These are phyloP conservation scores for Gymnothorax reevesii DNA, from an alignment of 2,797 vertebrate species.

Conservation along the genomic window DNA sequence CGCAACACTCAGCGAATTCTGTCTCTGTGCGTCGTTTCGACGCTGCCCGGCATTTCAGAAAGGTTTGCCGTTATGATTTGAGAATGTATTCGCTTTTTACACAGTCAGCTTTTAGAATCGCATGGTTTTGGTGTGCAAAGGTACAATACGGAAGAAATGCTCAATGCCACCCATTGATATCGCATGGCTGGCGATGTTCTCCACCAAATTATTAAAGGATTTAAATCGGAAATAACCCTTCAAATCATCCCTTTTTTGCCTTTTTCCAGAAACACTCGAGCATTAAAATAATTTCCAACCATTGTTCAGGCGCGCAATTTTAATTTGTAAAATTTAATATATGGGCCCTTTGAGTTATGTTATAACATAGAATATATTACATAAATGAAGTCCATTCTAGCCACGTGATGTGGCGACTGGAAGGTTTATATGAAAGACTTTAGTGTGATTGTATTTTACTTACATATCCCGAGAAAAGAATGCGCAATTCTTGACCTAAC, in stretches of 20 bases:
- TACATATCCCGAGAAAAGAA: conserved; percentile 43
- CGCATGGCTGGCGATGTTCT: background rate
- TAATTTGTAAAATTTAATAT: background rate
- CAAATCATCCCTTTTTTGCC: background rate
- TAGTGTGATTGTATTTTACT: conserved; percentile 30
- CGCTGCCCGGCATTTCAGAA: background rate
- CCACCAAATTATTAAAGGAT: background rate
- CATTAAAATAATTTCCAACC: background rate
- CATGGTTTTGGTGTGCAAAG: background rate
- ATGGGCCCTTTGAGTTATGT: background rate
- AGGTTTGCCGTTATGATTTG: conserved; percentile 7
- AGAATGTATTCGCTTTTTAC: background rate
- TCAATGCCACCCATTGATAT: background rate
- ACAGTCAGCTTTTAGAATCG: background rate
- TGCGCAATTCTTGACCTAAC: conserved; percentile 78
- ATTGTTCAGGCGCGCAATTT: background rate
- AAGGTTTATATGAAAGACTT: background rate
- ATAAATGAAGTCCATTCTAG: background rate
- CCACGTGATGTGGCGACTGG: background rate
- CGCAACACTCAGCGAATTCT: conserved; percentile 25
- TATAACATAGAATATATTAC: background rate
- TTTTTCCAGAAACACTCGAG: background rate
- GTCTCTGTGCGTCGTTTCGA: background rate
- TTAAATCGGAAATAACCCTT: background rate
- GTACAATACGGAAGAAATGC: background rate